Percentiles rank a stretch among this genome's conserved stretches.
Conservation (phyloP, 2,113 vertebrate species). For the Saguinus midas region DNA sequence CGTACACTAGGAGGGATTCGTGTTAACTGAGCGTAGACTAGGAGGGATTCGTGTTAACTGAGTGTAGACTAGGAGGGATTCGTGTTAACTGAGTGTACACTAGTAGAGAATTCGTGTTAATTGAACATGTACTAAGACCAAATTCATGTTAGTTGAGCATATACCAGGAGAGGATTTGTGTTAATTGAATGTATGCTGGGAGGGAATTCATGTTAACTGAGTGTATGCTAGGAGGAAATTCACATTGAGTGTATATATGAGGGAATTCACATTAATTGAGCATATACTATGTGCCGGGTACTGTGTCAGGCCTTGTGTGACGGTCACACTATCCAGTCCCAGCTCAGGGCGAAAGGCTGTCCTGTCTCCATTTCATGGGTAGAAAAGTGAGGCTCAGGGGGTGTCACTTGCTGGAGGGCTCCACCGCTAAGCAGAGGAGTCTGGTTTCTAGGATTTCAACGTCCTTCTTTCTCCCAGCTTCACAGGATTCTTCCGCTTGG, state of each 20-base stretch:
- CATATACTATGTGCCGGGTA: neutral
- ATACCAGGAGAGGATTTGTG: no score
- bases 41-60: no score
- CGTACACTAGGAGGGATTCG: neutral
- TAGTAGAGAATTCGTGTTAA: no score
- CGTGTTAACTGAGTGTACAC: no score
- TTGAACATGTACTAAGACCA: no score
- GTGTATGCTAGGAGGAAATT: no score
- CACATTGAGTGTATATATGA: no score
- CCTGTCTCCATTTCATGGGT: neutral
- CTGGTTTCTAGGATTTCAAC: neutral
- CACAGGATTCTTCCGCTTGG: neutral
- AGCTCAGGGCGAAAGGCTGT: neutral
- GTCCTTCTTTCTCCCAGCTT: neutral
- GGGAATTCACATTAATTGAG: neutral
- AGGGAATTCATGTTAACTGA: no score
- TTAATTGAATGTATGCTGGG: no score
- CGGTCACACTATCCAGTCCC: neutral
- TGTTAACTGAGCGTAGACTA: no score
- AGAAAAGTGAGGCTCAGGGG: neutral
- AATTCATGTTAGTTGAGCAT: no score
- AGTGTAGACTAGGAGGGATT: no score
- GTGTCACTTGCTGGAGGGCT: neutral
- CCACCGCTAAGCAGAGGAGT: neutral
- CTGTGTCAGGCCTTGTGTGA: neutral